Evolutionary conservation across 2,113 vertebrate species (phyloP), one percentile per base, ranked within the genome.

Genomic region (Glareola pratincola): DNA sequence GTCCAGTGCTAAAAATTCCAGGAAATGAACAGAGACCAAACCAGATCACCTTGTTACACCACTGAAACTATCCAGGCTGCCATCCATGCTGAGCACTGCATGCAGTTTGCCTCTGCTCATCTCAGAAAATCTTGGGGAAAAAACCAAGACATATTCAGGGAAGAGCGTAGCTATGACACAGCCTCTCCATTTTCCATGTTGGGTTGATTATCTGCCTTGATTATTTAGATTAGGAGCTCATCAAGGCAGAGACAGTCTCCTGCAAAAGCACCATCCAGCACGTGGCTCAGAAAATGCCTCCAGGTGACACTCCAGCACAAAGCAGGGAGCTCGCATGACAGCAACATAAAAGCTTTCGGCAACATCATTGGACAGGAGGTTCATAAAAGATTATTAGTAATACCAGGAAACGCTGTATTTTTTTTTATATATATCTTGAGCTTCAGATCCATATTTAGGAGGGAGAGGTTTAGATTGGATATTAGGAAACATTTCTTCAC

Each of bases 61-160:
- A 1, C 16, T 67, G 72, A 72, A 54, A 29, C n/a, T 63, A 20
- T 43, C 34, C 63, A 59, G 73, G 47, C 41, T 90, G 59, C 43
- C 43, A 60, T 21, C 53, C 3, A 0, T 36, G 45, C 26, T 37
- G 53, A 68, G 48, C 20, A 11, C 47, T 37, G n/a, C 2, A 0
- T 34, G 51, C 30, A 45, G 32, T 53, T 84, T 81, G 24, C 37
- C 32, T 66, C 45, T 36, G 47, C 59, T 80, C 34, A 36, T 51
- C 59, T 60, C 34, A 73, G 60, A 84, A 80, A 56, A 48, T 51
- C 39, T 41, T 64, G 59, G 22, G 37, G 36, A 24, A 71, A 43
- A 2, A 37, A 41, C 17, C 8, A 56, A 53, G 10, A 45, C 13
- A 8, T 36, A 19, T 26, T 62, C 51, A 81, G 47, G 68, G 36